Conservation (phyloP, 2,888 invertebrate genomes). For the Sinotaia quadrata region DNA sequence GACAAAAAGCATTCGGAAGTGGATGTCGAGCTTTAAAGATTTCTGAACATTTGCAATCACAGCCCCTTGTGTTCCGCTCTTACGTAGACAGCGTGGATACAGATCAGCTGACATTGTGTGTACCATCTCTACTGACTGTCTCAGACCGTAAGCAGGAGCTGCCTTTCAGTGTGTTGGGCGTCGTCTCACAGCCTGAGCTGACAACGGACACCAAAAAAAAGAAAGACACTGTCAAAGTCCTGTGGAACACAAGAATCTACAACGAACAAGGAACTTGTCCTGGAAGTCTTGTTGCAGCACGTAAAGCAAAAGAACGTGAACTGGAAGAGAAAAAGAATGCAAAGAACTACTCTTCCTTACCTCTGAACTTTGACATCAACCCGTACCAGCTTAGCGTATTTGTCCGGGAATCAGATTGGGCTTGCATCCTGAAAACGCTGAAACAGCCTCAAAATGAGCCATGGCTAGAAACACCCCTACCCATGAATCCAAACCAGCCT, state of each 20-base stretch:
- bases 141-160: conserved; percentile 37
- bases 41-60: conserved; percentile 38
- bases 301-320: background rate
- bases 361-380: background rate
- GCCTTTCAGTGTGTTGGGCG: conserved; percentile 40
- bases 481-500: background rate
- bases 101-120: conserved; percentile 36
- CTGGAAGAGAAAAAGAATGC: background rate
- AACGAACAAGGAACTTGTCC: background rate
- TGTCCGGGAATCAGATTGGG: conserved; percentile 17
- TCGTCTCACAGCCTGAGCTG: conserved; percentile 41
- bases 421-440: background rate
- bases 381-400: background rate
- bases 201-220: conserved; percentile 26
- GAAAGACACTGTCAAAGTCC: conserved; percentile 32
- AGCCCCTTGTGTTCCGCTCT: conserved; percentile 36
- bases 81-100: conserved; percentile 41
- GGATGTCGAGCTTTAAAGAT: conserved; percentile 39
- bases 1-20: conserved; percentile 44
- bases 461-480: background rate
- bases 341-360: background rate
- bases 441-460: too few species aligned
- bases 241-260: conserved; percentile 46
- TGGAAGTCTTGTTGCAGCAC: background rate
- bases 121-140: conserved; percentile 40